These are phyloP conservation scores for Darevskia mixta DNA, from an alignment of 2,797 vertebrate genomes.

Conservation along the genomic window DNA sequence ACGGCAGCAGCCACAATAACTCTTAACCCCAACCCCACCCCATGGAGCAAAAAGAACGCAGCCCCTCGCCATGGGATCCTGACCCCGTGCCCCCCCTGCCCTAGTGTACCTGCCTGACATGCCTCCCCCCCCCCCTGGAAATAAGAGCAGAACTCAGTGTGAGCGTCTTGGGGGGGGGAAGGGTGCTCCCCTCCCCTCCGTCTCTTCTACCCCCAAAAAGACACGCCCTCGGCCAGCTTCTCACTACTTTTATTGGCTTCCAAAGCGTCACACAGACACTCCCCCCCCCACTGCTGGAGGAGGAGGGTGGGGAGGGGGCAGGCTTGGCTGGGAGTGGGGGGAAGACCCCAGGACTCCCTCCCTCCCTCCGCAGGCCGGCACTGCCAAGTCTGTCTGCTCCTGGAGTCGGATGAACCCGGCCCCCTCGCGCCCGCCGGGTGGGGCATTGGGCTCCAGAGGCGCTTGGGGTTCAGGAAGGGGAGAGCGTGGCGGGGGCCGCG, in stretches of 20 bases:
- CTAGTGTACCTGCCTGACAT: too few species aligned
- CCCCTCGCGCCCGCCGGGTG: too few species aligned
- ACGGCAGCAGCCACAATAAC: too few species aligned
- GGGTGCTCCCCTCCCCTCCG: too few species aligned
- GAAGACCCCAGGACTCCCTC: not conserved
- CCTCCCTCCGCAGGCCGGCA: not conserved
- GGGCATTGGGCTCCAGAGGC: not conserved
- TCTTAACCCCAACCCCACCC: too few species aligned
- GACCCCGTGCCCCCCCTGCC: too few species aligned
- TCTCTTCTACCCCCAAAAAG: not conserved
- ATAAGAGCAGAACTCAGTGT: too few species aligned
- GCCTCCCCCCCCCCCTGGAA: too few species aligned
- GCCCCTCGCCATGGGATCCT: too few species aligned
- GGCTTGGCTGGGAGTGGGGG: not conserved
- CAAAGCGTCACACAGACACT: not conserved
- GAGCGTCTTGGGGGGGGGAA: too few species aligned
- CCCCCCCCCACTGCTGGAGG: too few species aligned
- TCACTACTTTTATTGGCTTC: constrained; percentile 26
- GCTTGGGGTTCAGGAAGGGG: not conserved
- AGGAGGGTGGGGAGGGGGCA: not conserved
- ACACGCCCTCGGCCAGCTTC: not conserved
- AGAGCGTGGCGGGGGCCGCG: not conserved
- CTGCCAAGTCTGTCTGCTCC: not conserved
- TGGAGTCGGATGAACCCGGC: not conserved
- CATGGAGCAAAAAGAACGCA: too few species aligned